Evolutionary conservation across 2,888 invertebrate genomes (phyloP), one percentile per base, ranked within the genome.

Genomic region (Allophyes oxyacanthae): DNA sequence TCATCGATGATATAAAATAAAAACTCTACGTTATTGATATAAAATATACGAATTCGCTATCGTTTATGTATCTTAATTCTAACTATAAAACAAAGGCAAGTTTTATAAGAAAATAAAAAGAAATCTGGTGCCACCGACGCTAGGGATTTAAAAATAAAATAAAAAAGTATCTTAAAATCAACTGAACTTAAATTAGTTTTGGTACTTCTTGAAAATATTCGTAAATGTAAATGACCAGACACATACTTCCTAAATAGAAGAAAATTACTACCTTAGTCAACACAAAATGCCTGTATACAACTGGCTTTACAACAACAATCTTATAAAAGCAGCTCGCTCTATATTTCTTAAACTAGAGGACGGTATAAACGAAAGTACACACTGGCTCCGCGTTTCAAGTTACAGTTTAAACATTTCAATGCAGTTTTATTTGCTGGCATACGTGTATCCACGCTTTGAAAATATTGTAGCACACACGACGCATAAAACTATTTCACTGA

Each of bases 381-480:
- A 46, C 53, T 36, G n/a, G 50, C 30, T 65, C 48, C 36, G 13
- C 45, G 52, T 58, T 53, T 53, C 57, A 58, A 53, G 57, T 74
- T 70, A 40, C 62, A 55, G 53, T 65, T 70, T 51, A 72, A 60
- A 70, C 51, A 70, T 72, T 70, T 57, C 59, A 60, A 70, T 70
- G 70, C 44, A 55, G 65, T 58, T 70, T 74, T 63, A 70, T 74
- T 65, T 70, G 32, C 53, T 59, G 15, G 30, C 32, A 40, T 50
- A 55, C 15, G 53, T 37, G 46, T 42, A 32, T 52, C 48, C 42
- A 51, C 6, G 45, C 43, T 50, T 59, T 42, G 41, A 65, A 64
- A 69, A 69, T 64, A 48, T 63, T 52, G 37, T 42, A 25, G 42
- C 13, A 44, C 15, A 59, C 25, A 63, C 32, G 25, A 56, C 20